Conservation (phyloP, 1,140 invertebrate genomes). For the Aleiodes sp. region DNA sequence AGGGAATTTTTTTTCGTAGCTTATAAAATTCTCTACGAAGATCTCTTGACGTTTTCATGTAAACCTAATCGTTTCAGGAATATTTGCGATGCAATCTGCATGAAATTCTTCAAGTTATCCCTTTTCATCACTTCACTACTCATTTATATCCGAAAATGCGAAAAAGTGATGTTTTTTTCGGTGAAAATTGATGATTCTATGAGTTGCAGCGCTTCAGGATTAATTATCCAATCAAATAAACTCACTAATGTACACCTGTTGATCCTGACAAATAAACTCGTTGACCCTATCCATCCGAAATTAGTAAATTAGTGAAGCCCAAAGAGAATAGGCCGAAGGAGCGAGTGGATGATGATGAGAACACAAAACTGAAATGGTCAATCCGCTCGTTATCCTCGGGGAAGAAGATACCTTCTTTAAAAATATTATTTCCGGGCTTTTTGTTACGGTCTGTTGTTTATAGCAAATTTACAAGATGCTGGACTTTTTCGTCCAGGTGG, state of each 20-base stretch:
- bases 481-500: not conserved
- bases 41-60: no score
- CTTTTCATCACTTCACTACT: no score
- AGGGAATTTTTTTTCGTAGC: no score
- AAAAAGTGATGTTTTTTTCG: no score
- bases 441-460: not conserved
- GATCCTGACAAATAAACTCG: slow-evolving; percentile 2
- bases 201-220: no score
- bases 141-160: no score
- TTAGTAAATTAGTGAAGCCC: slow-evolving; percentile 14
- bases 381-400: slow-evolving; percentile 28
- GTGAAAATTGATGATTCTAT: no score
- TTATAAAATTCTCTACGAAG: no score
- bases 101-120: no score
- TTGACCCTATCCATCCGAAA: not conserved
- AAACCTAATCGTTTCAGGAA: no score
- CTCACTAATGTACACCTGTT: not conserved
- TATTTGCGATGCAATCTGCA: no score
- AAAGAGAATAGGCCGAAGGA: not conserved
- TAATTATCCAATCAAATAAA: no score
- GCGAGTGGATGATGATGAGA: slow-evolving; percentile 20
- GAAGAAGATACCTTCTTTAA: not conserved
- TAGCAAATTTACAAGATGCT: not conserved
- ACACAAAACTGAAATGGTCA: slow-evolving; percentile 13
- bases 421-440: not conserved